Percentiles rank a stretch among this genome's conserved stretches.
phyloP scores from a whole-genome alignment of 2,888 invertebrate genomes.

The Hofmannophila pseudospretella region DNA sequence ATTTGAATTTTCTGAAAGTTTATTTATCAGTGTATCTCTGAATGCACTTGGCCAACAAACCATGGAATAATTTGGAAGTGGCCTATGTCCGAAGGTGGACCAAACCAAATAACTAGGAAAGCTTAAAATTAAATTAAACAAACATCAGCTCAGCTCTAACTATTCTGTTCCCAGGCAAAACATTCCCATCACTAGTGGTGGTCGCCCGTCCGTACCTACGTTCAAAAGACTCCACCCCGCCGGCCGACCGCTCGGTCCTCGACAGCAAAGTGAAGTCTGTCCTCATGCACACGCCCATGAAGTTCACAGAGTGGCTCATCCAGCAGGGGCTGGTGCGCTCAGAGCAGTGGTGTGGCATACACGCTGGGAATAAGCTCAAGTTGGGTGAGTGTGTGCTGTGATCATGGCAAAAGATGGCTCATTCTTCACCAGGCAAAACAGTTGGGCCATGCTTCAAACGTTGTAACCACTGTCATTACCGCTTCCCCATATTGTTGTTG shows the following conservation, averaged over 20 bases:
- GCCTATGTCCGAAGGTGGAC: too few relatives aligned
- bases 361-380: slow-evolving; percentile 83
- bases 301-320: slow-evolving; percentile 93
- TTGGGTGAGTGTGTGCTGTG: slow-evolving; percentile 78
- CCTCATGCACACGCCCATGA: slow-evolving; percentile 87
- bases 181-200: slow-evolving; percentile 91
- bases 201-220: slow-evolving; percentile 88
- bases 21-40: too few relatives aligned
- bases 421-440: too few relatives aligned
- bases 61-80: too few relatives aligned
- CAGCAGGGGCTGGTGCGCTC: slow-evolving; percentile 89
- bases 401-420: too few relatives aligned
- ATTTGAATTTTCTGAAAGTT: too few relatives aligned
- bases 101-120: too few relatives aligned
- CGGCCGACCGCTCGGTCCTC: slow-evolving; percentile 78
- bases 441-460: too few relatives aligned
- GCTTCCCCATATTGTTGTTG: too few relatives aligned
- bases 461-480: too few relatives aligned
- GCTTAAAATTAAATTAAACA: too few relatives aligned
- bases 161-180: slow-evolving; percentile 80
- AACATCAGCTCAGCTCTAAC: neutral
- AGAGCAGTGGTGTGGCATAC: slow-evolving; percentile 86
- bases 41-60: too few relatives aligned
- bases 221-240: slow-evolving; percentile 79
- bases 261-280: slow-evolving; percentile 91